Conservation (phyloP, 2,888 invertebrate species). For the Dolichopus griseipennis region DNA sequence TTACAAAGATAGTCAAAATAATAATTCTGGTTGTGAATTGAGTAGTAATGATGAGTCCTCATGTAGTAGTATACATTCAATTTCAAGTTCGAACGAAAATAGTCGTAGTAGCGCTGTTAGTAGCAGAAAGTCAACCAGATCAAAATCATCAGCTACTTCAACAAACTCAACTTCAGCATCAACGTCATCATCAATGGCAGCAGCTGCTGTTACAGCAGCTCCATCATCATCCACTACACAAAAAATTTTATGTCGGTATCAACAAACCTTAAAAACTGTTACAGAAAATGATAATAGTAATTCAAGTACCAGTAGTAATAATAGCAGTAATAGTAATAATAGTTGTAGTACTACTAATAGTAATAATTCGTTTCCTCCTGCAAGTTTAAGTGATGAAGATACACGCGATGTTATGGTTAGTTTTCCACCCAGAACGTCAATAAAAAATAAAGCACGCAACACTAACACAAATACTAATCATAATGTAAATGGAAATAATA, state of each 20-base stretch:
- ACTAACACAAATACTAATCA: background rate
- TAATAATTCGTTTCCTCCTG: constrained; percentile 14
- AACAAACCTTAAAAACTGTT: background rate
- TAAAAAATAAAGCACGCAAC: background rate
- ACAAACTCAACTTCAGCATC: constrained; percentile 50
- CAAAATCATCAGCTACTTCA: constrained; percentile 46
- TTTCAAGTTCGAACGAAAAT: constrained; percentile 20
- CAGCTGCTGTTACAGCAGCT: constrained; percentile 50
- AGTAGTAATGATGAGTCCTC: constrained; percentile 23
- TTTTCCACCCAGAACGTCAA: constrained; percentile 18
- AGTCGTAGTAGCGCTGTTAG: constrained; percentile 11
- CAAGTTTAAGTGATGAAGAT: constrained; percentile 22
- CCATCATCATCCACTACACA: constrained; percentile 28
- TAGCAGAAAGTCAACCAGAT: constrained; percentile 21
- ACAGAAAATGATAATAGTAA: background rate
- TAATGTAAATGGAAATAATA: background rate
- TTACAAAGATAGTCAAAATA: background rate
- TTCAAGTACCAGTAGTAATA: background rate
- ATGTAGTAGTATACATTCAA: constrained; percentile 24
- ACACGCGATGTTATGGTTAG: constrained; percentile 21
- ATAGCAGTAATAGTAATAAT: background rate
- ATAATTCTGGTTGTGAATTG: background rate
- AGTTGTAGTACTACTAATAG: constrained; percentile 23
- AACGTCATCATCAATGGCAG: constrained; percentile 37
- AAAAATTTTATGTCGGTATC: background rate